Evolutionary conservation across 2,888 invertebrate genomes (phyloP).

Genomic region (Melinaea menophilus): DNA sequence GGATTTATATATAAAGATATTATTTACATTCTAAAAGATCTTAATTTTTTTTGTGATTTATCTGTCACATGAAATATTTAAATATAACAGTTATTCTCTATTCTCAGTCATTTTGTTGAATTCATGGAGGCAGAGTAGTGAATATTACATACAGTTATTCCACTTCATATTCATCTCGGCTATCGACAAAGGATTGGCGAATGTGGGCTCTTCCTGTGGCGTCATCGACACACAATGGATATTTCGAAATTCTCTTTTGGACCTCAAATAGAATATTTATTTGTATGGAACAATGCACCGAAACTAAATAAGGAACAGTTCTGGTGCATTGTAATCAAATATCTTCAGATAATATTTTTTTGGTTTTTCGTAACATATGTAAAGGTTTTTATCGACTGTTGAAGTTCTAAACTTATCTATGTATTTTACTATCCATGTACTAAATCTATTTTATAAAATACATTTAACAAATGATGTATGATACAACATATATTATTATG

Average conservation of each 20-base stretch:
- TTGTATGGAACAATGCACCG: conserved; percentile 8
- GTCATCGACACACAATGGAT: conserved; percentile 11
- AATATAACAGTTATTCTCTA: no score
- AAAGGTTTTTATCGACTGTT: background rate
- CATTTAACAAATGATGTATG: background rate
- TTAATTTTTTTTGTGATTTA: no score
- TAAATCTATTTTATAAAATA: background rate
- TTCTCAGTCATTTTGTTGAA: no score
- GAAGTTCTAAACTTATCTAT: background rate
- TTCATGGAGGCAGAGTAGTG: no score
- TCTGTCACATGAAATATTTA: no score
- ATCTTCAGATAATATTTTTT: background rate
- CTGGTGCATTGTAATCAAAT: background rate
- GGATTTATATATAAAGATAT: no score
- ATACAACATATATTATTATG: background rate
- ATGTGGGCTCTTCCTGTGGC: conserved; percentile 9
- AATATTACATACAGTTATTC: background rate
- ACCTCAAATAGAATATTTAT: conserved; percentile 1
- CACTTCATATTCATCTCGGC: conserved; percentile 15
- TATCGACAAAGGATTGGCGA: conserved; percentile 13
- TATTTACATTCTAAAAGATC: no score
- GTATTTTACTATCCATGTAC: background rate
- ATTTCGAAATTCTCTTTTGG: conserved; percentile 3
- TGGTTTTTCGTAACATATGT: background rate
- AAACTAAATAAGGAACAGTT: conserved; percentile 5